A percentile compares a stretch with the other conserved stretches of the same genome.
Conservation (phyloP, 1,140 invertebrate species). For the Saccostrea glomerata region DNA sequence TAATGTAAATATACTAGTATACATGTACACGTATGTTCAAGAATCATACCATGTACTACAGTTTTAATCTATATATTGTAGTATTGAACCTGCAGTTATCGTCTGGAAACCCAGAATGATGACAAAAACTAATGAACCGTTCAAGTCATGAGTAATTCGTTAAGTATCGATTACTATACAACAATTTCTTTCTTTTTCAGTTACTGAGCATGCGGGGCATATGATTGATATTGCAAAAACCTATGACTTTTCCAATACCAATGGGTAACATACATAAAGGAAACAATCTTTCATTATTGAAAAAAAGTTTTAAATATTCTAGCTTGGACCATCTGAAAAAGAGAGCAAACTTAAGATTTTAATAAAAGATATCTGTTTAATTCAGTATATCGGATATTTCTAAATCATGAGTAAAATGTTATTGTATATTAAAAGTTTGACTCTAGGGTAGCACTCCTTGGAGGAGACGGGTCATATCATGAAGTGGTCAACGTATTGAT, state of each 20-base stretch:
- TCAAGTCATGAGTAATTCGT: not conserved
- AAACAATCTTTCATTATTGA: too few species aligned
- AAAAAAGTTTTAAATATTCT: not conserved
- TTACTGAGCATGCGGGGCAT: not conserved
- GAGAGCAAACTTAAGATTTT: too few species aligned
- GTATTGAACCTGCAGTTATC: too few species aligned
- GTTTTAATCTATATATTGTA: too few species aligned
- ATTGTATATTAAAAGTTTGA: not conserved
- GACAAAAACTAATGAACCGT: not conserved
- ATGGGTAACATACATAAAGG: not conserved
- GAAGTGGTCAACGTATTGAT: not conserved
- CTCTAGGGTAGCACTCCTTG: not conserved
- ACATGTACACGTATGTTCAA: not conserved
- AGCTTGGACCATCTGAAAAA: not conserved
- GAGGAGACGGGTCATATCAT: constrained; percentile 25
- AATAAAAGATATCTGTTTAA: too few species aligned
- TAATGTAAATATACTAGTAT: not conserved
- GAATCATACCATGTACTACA: too few species aligned
- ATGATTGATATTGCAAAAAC: not conserved
- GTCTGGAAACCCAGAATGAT: not conserved
- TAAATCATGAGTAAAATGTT: too few species aligned
- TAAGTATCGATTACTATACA: not conserved
- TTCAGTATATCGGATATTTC: too few species aligned
- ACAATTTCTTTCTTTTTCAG: not conserved
- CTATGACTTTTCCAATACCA: not conserved